Base-by-base conservation (phyloP, 2,113 vertebrate species). In the Spea multiplicata region DNA sequence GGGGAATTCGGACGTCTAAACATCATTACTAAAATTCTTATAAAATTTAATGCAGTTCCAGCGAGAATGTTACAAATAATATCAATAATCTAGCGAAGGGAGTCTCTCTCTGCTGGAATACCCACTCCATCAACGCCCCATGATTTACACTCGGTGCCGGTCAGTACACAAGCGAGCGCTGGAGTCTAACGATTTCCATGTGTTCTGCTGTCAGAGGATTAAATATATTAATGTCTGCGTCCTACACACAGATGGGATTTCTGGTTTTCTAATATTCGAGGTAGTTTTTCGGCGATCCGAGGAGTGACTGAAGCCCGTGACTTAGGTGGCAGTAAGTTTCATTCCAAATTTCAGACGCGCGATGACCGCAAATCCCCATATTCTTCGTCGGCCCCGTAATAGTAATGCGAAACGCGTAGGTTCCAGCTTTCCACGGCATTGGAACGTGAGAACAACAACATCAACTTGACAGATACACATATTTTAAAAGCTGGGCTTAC, bases 231-330 rank as follows among this genome's bases (percentile, higher is more conserved):
- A 17, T 52, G 68, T 73, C 70, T 53, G 61, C 30, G 76, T 59
- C 69, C 61, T 49, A 13, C 70, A 66, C 14, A 57, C 69, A 79
- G 69, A 79, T 79, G 70, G 69, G 61, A 79, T 45, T 46, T 65
- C 48, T 72, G 69, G 16, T 66, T 49, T 72, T 66, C 47, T n/a
- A 52, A 65, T 55, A 47, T 44, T 71, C 49, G 47, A 30, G 47
- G 59, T 72, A 55, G 61, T 49, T 66, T 66, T 70, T 72, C 57
- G 55, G 44, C 66, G 59, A 79, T 55, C 61, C 64, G 61, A 52
- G 9, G 47, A 46, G 48, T 79, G 76, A 79, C 61, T 73, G 66
- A 30, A 73, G 71, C 45, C 50, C 44, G 57, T 76, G 74, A 53
- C 64, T 2, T 55, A 65, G 50, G 74, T 67, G 74, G 68, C 75